Conservation (phyloP, 2,113 vertebrate species). For the Dromaius novaehollandiae region DNA sequence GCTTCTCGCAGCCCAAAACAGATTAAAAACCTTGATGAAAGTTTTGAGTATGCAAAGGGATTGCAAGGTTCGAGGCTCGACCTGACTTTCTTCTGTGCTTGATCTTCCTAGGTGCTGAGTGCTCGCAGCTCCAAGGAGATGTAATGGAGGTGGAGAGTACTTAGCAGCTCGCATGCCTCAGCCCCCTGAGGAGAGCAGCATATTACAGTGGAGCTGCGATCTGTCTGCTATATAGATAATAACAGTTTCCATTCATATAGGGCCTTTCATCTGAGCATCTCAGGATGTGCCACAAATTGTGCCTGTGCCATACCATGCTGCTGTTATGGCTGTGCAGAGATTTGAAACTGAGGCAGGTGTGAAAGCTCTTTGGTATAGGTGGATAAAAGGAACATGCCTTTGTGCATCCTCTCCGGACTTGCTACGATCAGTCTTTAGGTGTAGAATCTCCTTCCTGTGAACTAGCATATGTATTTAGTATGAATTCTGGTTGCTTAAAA, state of each 20-base stretch:
- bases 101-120: background rate
- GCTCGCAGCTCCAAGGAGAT: background rate
- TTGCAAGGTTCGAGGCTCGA: background rate
- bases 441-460: background rate
- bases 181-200: constrained; percentile 17
- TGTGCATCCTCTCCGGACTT: background rate
- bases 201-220: constrained; percentile 11
- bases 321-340: constrained; percentile 12
- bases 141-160: constrained; percentile 28
- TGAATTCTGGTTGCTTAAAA: background rate
- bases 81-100: background rate
- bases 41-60: background rate
- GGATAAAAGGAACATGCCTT: background rate
- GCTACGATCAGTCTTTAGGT: background rate
- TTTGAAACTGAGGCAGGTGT: background rate
- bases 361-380: constrained; percentile 2
- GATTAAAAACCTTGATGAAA: background rate
- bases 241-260: constrained; percentile 41
- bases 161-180: constrained; percentile 24
- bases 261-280: constrained; percentile 46
- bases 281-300: constrained; percentile 34
- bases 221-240: constrained; percentile 45
- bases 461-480: background rate
- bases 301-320: background rate
- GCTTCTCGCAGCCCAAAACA: background rate